Evolutionary conservation across 2,888 invertebrate species (phyloP).

Genomic region (Acronicta leporina): DNA sequence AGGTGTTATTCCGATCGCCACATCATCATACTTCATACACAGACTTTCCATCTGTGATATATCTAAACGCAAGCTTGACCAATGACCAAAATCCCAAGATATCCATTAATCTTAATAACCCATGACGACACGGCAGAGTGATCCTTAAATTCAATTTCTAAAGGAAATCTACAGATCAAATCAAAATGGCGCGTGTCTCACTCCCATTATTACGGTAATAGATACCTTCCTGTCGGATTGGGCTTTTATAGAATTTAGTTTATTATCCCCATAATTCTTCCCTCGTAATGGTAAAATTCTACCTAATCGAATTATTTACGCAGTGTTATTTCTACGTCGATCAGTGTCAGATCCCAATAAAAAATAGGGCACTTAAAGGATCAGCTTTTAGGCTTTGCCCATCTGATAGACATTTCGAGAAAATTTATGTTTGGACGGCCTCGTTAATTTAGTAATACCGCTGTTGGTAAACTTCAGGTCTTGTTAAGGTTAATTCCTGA

Average conservation of each 20-base stretch:
- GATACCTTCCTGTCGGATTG: constrained; percentile 36
- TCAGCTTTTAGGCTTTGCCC: constrained; percentile 1
- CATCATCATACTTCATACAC: too few species aligned
- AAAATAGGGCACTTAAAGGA: constrained; percentile 10
- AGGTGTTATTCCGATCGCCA: too few species aligned
- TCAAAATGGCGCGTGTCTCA: constrained; percentile 46
- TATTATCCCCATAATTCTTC: constrained; percentile 45
- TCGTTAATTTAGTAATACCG: too few species aligned
- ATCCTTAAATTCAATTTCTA: too few species aligned
- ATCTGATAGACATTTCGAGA: constrained; percentile 7
- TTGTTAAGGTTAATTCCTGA: too few species aligned
- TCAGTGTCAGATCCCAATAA: constrained; percentile 11
- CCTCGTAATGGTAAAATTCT: constrained; percentile 30
- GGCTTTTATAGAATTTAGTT: constrained; percentile 41
- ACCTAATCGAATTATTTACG: constrained; percentile 41
- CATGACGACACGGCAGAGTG: too few species aligned
- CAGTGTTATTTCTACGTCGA: constrained; percentile 28
- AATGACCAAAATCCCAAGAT: too few species aligned
- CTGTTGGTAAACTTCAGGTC: too few species aligned
- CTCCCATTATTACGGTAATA: constrained; percentile 40
- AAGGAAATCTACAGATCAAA: too few species aligned
- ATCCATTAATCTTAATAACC: too few species aligned
- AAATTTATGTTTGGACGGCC: neutral
- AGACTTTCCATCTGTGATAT: too few species aligned
- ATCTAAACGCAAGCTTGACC: too few species aligned